phyloP scores from a whole-genome alignment of 2,888 invertebrate species.

The Gymnocheta viridis region DNA sequence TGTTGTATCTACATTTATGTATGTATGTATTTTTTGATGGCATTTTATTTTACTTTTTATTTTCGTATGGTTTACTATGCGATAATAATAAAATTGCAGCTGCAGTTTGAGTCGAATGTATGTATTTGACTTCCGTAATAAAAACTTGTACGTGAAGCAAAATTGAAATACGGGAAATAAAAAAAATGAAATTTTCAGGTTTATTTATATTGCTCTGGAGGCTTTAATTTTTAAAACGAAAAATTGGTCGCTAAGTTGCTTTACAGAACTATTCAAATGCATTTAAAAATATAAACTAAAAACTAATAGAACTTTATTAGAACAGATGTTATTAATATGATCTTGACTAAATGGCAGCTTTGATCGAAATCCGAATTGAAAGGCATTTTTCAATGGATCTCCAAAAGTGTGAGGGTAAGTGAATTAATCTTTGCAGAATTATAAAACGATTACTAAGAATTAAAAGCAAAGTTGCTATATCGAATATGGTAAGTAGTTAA shows the following conservation, averaged over 20 bases:
- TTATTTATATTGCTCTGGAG: background rate
- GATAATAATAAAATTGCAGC: constrained; percentile 55
- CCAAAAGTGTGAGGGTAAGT: no score
- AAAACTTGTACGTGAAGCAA: constrained; percentile 46
- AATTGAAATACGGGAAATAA: background rate
- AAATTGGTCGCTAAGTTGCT: background rate
- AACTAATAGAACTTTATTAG: no score
- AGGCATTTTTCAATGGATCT: no score
- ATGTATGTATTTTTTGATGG: constrained; percentile 25
- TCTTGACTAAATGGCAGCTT: no score
- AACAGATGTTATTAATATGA: no score
- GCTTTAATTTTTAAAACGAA: background rate
- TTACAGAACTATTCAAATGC: no score
- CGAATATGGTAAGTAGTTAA: no score
- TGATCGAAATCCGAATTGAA: no score
- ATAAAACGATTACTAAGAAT: no score
- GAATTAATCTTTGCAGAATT: no score
- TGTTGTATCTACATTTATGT: constrained; percentile 21
- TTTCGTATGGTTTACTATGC: constrained; percentile 47
- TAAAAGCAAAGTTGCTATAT: no score
- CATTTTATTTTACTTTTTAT: background rate
- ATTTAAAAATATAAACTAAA: no score
- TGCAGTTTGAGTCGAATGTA: constrained; percentile 63
- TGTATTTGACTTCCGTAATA: constrained; percentile 63
- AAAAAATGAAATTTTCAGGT: background rate